Percentiles rank a stretch among this genome's conserved stretches.
Conservation (phyloP, 2,113 vertebrate species). For the Pitta sordida region DNA sequence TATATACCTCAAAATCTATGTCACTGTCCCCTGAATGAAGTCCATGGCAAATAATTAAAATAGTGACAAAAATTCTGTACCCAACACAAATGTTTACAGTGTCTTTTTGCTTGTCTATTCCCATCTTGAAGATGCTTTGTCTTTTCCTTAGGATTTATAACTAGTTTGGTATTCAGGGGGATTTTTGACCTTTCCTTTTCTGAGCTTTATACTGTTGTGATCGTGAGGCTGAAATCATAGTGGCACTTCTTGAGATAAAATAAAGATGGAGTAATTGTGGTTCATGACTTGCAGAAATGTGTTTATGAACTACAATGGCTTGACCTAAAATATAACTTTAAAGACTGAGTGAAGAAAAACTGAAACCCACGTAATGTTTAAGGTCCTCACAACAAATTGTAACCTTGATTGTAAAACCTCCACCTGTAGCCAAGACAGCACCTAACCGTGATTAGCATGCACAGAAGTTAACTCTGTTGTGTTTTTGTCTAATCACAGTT, state of each 20-base stretch:
- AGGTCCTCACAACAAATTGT: neutral
- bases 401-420: neutral
- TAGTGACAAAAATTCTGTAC: neutral
- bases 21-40: neutral
- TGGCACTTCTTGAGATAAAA: neutral
- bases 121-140: neutral
- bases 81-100: neutral
- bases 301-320: neutral
- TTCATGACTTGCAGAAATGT: neutral
- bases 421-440: neutral
- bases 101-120: neutral
- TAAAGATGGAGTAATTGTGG: neutral
- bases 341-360: neutral
- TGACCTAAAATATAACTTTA: neutral
- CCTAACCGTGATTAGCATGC: neutral
- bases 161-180: neutral
- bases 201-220: neutral
- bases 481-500: neutral
- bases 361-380: rapidly evolving
- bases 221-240: neutral
- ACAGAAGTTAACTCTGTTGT: neutral
- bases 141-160: neutral
- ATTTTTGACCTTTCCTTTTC: neutral
- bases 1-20: neutral
- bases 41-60: neutral